Evolutionary conservation across 2,113 vertebrate species (phyloP).

Genomic region (Camelus dromedarius): DNA sequence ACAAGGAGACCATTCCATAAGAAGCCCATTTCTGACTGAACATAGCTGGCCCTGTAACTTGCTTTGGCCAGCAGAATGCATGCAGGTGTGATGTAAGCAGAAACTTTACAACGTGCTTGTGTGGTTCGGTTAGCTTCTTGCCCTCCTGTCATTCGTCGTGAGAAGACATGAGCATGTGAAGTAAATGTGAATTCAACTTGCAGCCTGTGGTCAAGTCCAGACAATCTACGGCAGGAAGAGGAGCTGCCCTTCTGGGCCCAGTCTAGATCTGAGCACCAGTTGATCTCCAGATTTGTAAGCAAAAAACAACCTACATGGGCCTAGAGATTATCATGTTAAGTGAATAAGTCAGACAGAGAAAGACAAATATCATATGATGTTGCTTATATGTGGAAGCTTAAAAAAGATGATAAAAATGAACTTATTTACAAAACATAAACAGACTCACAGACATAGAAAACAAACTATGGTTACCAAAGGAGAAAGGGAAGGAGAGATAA

Average conservation of each 20-base stretch:
- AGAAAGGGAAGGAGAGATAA: no score
- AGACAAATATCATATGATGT: no score
- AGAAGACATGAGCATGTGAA: neutral
- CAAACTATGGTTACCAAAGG: no score
- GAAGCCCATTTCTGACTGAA: neutral
- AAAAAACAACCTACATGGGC: neutral
- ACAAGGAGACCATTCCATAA: neutral
- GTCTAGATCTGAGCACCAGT: neutral
- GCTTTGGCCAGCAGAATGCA: neutral
- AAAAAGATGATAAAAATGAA: no score
- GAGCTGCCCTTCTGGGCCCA: neutral
- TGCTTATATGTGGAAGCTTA: no score
- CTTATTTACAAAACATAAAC: no score
- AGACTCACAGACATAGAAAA: no score
- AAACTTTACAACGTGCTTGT: neutral
- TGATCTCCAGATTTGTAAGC: neutral
- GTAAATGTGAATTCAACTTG: neutral
- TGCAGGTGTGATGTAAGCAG: neutral
- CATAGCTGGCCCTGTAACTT: neutral
- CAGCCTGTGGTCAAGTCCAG: neutral
- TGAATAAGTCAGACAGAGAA: no score
- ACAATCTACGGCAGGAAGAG: neutral
- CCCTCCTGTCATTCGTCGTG: neutral
- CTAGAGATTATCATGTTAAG: no score
- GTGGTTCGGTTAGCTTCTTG: neutral